These are phyloP conservation scores for Episyrphus balteatus DNA, from an alignment of 1,140 invertebrate genomes.

Conservation along the genomic window DNA sequence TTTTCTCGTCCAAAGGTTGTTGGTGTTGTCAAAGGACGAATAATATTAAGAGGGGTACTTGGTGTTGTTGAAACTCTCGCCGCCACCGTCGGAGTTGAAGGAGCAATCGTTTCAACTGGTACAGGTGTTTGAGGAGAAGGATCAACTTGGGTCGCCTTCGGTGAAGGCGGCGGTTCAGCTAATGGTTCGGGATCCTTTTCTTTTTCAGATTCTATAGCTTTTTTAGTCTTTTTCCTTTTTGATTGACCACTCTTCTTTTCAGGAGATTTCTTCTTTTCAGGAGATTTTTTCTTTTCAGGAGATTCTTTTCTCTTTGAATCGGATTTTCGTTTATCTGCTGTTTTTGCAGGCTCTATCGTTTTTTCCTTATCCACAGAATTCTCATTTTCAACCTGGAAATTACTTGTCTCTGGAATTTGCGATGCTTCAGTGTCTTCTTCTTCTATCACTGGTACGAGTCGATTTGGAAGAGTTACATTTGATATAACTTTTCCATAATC, in stretches of 20 bases:
- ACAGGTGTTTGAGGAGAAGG: background rate
- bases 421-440: background rate
- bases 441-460: too few relatives aligned
- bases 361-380: too few relatives aligned
- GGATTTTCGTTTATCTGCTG: background rate
- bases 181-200: background rate
- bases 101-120: background rate
- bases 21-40: slow-evolving; percentile 11
- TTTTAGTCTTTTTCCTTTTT: background rate
- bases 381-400: too few relatives aligned
- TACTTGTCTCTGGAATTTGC: background rate
- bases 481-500: slow-evolving; percentile 6
- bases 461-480: too few relatives aligned
- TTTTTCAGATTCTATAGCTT: background rate
- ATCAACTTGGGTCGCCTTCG: background rate
- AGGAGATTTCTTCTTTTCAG: too few relatives aligned
- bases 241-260: too few relatives aligned
- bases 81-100: background rate
- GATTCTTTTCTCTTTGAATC: too few relatives aligned
- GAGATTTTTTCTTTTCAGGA: too few relatives aligned
- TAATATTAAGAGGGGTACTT: background rate
- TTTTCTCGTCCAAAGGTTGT: slow-evolving; percentile 26
- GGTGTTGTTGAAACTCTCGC: background rate
- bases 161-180: background rate
- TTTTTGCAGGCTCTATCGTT: background rate